These are phyloP conservation scores for Chiloscyllium plagiosum DNA, from an alignment of 2,113 vertebrate genomes.

Conservation along the genomic window DNA sequence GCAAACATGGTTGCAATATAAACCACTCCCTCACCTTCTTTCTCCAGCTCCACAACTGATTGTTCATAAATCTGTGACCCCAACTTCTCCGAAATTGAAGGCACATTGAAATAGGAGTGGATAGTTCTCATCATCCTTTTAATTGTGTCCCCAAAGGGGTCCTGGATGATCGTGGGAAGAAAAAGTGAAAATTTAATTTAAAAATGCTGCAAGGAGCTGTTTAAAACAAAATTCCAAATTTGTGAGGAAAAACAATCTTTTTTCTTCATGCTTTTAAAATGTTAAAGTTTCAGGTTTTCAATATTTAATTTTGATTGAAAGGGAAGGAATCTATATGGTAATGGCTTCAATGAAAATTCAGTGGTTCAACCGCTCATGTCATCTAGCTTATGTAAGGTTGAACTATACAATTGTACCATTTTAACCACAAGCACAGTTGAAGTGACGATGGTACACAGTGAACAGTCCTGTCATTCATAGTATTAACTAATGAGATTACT, in stretches of 20 bases:
- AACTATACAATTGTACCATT: neutral
- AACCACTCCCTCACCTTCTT: slow-evolving; percentile 54
- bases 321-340: neutral
- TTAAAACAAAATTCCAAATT: neutral
- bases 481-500: neutral
- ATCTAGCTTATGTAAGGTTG: neutral
- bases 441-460: neutral
- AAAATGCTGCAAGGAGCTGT: neutral
- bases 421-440: neutral
- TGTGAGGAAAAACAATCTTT: neutral
- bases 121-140: slow-evolving; percentile 71
- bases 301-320: neutral
- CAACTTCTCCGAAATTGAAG: slow-evolving; percentile 43
- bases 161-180: slow-evolving; percentile 52
- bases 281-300: neutral
- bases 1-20: neutral
- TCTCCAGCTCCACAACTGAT: slow-evolving; percentile 66
- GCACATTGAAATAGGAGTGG: slow-evolving; percentile 54
- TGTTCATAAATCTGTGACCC: slow-evolving; percentile 81
- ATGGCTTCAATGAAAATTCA: neutral
- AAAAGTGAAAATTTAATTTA: neutral
- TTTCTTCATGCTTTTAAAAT: neutral
- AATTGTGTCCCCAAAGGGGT: slow-evolving; percentile 75
- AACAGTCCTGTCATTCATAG: neutral
- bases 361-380: neutral